Evolutionary conservation across 2,888 invertebrate species (phyloP).

Genomic region (Netelia fuscicornis): DNA sequence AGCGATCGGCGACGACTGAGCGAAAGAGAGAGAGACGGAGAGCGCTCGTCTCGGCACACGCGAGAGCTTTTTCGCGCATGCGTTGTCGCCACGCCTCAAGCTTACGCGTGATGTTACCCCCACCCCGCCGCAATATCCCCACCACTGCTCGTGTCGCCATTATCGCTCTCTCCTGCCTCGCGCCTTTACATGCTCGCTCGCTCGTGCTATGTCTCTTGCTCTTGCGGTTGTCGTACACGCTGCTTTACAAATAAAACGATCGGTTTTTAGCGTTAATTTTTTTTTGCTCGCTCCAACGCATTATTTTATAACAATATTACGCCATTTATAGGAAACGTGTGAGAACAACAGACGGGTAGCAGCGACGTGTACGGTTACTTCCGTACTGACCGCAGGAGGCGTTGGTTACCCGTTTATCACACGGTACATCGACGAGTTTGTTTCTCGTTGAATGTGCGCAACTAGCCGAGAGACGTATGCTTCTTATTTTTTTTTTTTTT

Average conservation of each 20-base stretch:
- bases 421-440: not conserved
- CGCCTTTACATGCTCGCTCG: not conserved
- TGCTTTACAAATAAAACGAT: not conserved
- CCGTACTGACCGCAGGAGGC: too few species aligned
- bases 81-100: conserved; percentile 43
- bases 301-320: not conserved
- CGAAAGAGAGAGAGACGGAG: not conserved
- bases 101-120: too few species aligned
- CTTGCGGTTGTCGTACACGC: conserved; percentile 13
- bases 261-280: not conserved
- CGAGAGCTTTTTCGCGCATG: conserved; percentile 60
- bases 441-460: not conserved
- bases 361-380: too few species aligned
- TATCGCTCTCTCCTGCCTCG: not conserved
- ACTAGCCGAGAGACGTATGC: not conserved
- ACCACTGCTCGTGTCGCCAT: too few species aligned
- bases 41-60: conserved; percentile 33
- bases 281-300: not conserved
- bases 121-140: too few species aligned
- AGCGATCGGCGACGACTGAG: conserved; percentile 37
- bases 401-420: too few species aligned
- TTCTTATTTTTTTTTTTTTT: not conserved
- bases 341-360: too few species aligned
- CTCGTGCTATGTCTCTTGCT: not conserved
- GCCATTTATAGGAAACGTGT: too few species aligned